Conservation (phyloP, 2,113 vertebrate species). For the Gymnogyps californianus region DNA sequence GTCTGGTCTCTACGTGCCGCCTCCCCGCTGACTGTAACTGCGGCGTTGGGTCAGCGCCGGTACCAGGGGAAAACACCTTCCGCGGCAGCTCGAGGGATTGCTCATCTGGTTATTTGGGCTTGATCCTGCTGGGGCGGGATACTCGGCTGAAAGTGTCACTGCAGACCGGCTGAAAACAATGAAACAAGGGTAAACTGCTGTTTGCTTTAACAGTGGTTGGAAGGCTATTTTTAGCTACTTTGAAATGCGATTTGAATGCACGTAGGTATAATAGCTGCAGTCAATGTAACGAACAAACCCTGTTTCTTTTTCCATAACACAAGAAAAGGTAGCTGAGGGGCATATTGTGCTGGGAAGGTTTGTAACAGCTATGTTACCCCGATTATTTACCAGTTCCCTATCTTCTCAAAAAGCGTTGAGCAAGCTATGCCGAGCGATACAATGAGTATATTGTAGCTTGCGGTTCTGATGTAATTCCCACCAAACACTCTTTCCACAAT, state of each 20-base stretch:
- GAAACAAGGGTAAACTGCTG: neutral
- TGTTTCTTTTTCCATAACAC: neutral
- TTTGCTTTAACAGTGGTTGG: neutral
- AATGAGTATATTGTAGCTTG: neutral
- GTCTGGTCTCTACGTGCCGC: neutral
- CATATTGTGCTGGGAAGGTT: neutral
- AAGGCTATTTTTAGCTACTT: neutral
- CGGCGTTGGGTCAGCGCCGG: neutral
- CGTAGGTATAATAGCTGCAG: neutral
- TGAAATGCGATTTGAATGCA: neutral
- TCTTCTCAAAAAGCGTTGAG: neutral
- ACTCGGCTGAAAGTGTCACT: neutral
- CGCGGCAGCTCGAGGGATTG: neutral
- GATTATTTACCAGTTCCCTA: neutral
- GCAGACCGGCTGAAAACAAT: neutral
- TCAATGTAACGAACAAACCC: neutral
- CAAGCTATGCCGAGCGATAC: neutral
- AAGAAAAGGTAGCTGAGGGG: neutral
- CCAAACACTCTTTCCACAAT: neutral
- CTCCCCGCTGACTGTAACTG: neutral
- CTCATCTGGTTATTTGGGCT: neutral
- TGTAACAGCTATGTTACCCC: neutral
- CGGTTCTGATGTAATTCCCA: slow-evolving; percentile 34
- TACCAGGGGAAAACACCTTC: neutral
- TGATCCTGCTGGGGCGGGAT: neutral